Evolutionary conservation across 2,888 invertebrate genomes (phyloP).

Genomic region (Dione vanillae): DNA sequence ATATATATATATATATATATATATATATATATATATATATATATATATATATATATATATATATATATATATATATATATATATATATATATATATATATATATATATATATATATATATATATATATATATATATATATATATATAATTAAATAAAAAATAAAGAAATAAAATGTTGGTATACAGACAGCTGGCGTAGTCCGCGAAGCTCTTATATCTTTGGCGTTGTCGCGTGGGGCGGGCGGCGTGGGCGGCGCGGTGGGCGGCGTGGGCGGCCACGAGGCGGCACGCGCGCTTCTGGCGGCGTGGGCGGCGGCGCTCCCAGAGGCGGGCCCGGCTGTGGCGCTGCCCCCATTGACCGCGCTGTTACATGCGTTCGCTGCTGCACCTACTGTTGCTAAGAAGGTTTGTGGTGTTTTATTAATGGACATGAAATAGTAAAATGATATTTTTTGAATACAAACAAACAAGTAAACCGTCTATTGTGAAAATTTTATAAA

Average conservation of each 20-base stretch:
- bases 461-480: neutral
- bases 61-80: too few species aligned
- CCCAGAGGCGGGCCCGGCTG: conserved; percentile 58
- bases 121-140: too few species aligned
- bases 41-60: too few species aligned
- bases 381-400: conserved; percentile 68
- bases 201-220: conserved; percentile 78
- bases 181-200: conserved; percentile 84
- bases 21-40: too few species aligned
- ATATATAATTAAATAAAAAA: too few species aligned
- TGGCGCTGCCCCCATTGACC: conserved; percentile 72
- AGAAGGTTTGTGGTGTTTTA: conserved; percentile 72
- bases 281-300: conserved; percentile 65
- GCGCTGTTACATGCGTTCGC: conserved; percentile 72
- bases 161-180: too few species aligned
- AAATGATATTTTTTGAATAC: too few species aligned
- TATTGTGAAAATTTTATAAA: neutral
- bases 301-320: conserved; percentile 65
- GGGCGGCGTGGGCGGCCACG: conserved; percentile 58
- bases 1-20: too few species aligned
- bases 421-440: too few species aligned
- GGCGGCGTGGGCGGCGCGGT: conserved; percentile 50
- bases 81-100: too few species aligned
- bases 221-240: conserved; percentile 59
- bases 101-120: too few species aligned